These are phyloP conservation scores for Hemithea aestivaria DNA, from an alignment of 2,888 invertebrate species.

Conservation along the genomic window DNA sequence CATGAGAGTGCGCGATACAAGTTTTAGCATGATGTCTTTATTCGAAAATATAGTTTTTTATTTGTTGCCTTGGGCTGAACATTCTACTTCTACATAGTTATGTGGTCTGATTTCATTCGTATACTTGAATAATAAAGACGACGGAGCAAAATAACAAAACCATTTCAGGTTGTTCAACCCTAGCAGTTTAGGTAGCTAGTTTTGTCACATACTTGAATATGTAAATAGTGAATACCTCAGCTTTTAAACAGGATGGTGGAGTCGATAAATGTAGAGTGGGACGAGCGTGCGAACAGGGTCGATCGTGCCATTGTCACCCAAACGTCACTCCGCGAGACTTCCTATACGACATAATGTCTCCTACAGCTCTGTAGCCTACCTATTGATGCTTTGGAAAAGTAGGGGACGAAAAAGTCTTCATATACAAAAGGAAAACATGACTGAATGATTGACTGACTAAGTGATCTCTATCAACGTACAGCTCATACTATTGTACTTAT, in stretches of 20 bases:
- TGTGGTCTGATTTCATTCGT: no score
- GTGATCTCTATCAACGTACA: no score
- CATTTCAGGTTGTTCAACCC: background rate
- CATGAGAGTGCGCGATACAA: conserved; percentile 4
- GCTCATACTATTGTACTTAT: no score
- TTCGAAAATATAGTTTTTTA: conserved; percentile 4
- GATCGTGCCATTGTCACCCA: conserved; percentile 61
- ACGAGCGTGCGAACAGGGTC: conserved; percentile 72
- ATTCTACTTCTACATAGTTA: no score
- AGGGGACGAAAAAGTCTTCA: no score
- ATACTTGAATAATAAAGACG: no score
- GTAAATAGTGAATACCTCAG: conserved; percentile 47
- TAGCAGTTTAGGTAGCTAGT: conserved; percentile 3
- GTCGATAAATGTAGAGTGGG: conserved; percentile 67
- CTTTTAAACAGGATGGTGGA: conserved; percentile 52
- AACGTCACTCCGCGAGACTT: conserved; percentile 55
- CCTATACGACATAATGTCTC: conserved; percentile 35
- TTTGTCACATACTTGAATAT: conserved; percentile 28
- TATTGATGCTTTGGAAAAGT: no score
- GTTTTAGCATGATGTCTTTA: conserved; percentile 7
- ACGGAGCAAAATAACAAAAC: background rate
- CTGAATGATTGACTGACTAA: no score
- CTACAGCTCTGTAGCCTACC: no score
- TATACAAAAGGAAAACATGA: no score
- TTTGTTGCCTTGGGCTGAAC: background rate